phyloP scores from a whole-genome alignment of 2,888 invertebrate genomes.

The Mythimna lalbum region DNA sequence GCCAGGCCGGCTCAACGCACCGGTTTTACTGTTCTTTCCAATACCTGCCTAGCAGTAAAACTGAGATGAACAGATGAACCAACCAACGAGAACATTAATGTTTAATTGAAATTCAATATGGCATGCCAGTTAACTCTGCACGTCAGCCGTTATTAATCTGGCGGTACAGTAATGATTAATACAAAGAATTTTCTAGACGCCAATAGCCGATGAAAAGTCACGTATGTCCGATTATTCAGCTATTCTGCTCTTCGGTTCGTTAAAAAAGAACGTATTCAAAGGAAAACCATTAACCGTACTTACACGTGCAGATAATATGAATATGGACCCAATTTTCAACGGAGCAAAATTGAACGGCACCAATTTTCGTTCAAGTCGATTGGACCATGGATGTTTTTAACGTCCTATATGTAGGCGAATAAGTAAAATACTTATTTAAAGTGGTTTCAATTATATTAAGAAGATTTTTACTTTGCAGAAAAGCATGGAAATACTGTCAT shows the following conservation, averaged over 20 bases:
- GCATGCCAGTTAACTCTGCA: constrained; percentile 40
- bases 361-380: constrained; percentile 49
- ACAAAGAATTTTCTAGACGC: constrained; percentile 36
- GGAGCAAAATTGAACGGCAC: constrained; percentile 50
- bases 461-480: not conserved
- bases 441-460: not conserved
- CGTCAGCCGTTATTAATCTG: constrained; percentile 47
- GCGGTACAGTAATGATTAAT: constrained; percentile 31
- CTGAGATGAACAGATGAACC: constrained; percentile 42
- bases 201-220: constrained; percentile 19
- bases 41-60: constrained; percentile 55
- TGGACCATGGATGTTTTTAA: constrained; percentile 19
- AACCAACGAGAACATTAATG: constrained; percentile 45
- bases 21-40: constrained; percentile 57
- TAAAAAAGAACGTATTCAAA: constrained; percentile 43
- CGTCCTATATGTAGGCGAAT: not conserved
- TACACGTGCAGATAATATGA: constrained; percentile 51
- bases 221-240: constrained; percentile 21
- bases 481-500: not conserved
- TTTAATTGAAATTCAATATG: constrained; percentile 54
- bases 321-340: constrained; percentile 54
- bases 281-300: constrained; percentile 49
- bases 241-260: constrained; percentile 14
- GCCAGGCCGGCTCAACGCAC: constrained; percentile 29
- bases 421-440: constrained; percentile 10